Evolutionary conservation across 2,888 invertebrate genomes (phyloP).

Genomic region (Linyphia triangularis): DNA sequence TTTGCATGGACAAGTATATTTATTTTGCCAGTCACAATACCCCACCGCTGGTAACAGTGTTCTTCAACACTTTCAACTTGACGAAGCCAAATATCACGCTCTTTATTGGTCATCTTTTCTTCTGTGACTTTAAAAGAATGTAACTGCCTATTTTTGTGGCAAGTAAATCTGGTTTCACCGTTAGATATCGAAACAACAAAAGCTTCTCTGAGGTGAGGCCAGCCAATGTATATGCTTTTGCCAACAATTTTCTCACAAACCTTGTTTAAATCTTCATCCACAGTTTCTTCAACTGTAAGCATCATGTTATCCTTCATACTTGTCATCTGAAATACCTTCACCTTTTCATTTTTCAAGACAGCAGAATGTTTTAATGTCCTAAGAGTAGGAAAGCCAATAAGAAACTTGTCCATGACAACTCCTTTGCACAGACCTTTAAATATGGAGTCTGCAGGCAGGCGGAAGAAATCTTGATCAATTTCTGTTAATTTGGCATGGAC

Average conservation of each 20-base stretch:
- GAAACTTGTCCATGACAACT: constrained; percentile 85
- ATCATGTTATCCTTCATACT: constrained; percentile 92
- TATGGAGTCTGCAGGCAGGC: constrained; percentile 77
- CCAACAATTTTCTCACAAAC: constrained; percentile 86
- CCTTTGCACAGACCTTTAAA: constrained; percentile 79
- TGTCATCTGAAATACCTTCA: constrained; percentile 89
- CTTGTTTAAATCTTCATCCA: constrained; percentile 78
- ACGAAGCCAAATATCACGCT: constrained; percentile 25
- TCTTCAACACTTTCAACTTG: constrained; percentile 58
- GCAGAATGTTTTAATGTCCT: constrained; percentile 87
- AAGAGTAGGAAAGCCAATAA: constrained; percentile 95
- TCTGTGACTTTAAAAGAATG: not conserved
- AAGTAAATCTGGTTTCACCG: constrained; percentile 79
- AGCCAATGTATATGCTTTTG: constrained; percentile 88
- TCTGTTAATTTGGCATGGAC: constrained; percentile 80
- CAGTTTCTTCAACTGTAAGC: constrained; percentile 51
- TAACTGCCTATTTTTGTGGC: constrained; percentile 15
- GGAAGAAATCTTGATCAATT: constrained; percentile 79
- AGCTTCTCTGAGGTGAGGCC: constrained; percentile 96
- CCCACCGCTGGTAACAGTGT: constrained; percentile 83
- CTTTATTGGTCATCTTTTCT: constrained; percentile 28
- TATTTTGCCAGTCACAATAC: constrained; percentile 87
- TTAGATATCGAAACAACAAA: constrained; percentile 84
- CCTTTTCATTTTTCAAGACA: constrained; percentile 73
- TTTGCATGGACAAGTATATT: constrained; percentile 85